Conservation (phyloP, 2,797 vertebrate genomes). For the Spinus olivaceus region DNA sequence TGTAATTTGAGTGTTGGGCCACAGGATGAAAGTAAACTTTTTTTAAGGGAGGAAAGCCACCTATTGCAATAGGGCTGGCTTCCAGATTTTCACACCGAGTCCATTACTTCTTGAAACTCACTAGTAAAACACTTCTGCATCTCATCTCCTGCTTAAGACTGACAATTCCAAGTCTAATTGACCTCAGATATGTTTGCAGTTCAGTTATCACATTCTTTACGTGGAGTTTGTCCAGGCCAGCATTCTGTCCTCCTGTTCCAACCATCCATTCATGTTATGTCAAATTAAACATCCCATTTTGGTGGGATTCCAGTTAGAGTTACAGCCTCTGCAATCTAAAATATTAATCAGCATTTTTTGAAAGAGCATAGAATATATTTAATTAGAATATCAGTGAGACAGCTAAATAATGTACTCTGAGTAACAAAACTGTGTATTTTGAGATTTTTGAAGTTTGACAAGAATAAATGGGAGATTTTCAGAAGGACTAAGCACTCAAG, state of each 20-base stretch:
- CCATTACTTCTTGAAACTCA: background rate
- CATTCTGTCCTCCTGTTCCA: background rate
- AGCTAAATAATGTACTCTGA: background rate
- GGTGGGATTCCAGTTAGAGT: background rate
- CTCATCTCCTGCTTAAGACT: background rate
- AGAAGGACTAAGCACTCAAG: background rate
- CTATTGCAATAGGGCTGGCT: background rate
- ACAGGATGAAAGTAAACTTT: background rate
- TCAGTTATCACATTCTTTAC: background rate
- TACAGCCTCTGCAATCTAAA: background rate
- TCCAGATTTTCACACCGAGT: background rate
- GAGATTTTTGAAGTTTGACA: background rate
- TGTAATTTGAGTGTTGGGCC: background rate
- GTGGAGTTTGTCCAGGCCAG: background rate
- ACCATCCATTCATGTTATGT: background rate
- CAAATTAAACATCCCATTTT: background rate
- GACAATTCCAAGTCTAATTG: background rate
- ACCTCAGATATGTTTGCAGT: background rate
- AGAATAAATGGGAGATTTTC: background rate
- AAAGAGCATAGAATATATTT: background rate
- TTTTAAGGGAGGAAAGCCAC: background rate
- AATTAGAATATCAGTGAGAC: background rate
- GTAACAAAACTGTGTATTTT: rapidly evolving
- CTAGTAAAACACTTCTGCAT: background rate
- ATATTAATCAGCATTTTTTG: background rate